These are phyloP conservation scores for Sycophaga agraensis DNA, from an alignment of 1,140 invertebrate genomes.

Conservation along the genomic window DNA sequence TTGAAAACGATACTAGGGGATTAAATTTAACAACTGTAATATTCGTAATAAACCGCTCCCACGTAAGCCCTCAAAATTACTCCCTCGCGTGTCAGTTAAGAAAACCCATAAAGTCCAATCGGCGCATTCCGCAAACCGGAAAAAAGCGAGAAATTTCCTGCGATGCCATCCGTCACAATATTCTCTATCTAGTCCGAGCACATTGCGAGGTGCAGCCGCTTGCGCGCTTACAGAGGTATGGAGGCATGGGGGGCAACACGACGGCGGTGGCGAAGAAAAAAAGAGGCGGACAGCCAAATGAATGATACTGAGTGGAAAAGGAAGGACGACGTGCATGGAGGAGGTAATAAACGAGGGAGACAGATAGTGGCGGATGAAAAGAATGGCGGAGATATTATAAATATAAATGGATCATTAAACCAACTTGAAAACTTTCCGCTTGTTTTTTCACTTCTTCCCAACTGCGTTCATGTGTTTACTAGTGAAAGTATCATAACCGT, in stretches of 20 bases:
- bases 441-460: too few relatives aligned
- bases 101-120: conserved; percentile 22
- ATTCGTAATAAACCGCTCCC: conserved; percentile 14
- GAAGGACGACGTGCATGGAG: not conserved
- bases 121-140: not conserved
- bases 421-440: too few relatives aligned
- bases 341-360: conserved; percentile 9
- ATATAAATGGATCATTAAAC: not conserved
- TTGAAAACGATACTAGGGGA: too few relatives aligned
- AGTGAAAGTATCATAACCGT: too few relatives aligned
- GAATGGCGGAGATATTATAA: not conserved
- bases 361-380: not conserved
- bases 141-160: conserved; percentile 12
- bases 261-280: not conserved
- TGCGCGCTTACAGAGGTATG: not conserved
- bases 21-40: conserved; percentile 20
- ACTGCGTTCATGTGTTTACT: too few relatives aligned
- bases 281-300: too few relatives aligned
- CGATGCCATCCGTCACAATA: conserved; percentile 12
- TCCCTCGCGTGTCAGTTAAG: conserved; percentile 17
- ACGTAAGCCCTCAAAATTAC: not conserved
- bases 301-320: not conserved
- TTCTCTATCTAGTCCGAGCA: not conserved
- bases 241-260: too few relatives aligned
- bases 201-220: conserved; percentile 2